phyloP scores from a whole-genome alignment of 1,140 invertebrate genomes.

The Phocides pigmalion region DNA sequence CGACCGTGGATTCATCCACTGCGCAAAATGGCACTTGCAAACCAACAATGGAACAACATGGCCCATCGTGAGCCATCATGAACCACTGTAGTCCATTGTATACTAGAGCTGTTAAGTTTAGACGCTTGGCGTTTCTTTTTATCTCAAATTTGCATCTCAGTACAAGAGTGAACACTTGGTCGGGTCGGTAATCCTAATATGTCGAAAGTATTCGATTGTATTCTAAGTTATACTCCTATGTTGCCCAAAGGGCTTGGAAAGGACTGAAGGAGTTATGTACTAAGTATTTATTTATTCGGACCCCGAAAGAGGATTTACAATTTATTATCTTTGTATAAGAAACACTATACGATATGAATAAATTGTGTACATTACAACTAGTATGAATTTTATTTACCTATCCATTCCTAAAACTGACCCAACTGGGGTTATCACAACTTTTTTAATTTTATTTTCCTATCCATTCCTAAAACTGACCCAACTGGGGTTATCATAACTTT shows the following conservation, averaged over 20 bases:
- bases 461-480: conserved; percentile 7
- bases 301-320: conserved; percentile 81
- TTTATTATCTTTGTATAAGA: conserved; percentile 84
- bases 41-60: no score
- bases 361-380: conserved; percentile 82
- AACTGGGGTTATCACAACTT: no score
- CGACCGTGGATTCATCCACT: no score
- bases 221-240: conserved; percentile 70
- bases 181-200: conserved; percentile 57
- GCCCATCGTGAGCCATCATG: background rate
- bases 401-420: conserved; percentile 9
- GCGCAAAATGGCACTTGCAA: no score
- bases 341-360: conserved; percentile 81
- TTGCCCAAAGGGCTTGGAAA: conserved; percentile 74
- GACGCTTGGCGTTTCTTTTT: conserved; percentile 43
- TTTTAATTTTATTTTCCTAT: conserved; percentile 68
- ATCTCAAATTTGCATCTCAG: conserved; percentile 37
- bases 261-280: conserved; percentile 67
- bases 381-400: conserved; percentile 65
- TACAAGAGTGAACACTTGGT: conserved; percentile 45
- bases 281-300: conserved; percentile 83
- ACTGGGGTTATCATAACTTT: no score
- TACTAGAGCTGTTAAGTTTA: background rate
- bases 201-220: conserved; percentile 67
- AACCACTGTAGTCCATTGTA: background rate